Base-by-base conservation (phyloP, 2,797 vertebrate species). In the Sebastes kiyomatsui region DNA sequence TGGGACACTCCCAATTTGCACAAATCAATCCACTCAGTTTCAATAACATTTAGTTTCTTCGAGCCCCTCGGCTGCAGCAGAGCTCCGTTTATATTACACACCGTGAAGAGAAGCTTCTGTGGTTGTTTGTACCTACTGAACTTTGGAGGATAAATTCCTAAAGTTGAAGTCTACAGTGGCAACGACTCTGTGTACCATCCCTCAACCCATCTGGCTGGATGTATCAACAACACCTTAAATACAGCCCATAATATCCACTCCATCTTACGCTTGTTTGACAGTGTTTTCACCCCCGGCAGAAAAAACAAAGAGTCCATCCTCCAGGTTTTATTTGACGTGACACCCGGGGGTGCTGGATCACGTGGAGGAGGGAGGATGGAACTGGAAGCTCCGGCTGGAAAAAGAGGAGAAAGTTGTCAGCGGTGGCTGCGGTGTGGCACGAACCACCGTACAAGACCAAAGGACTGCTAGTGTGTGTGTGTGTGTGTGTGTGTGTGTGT, bases 191-290 rank as follows among this genome's bases (percentile, higher is more conserved):
- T 83, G 27, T 72, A 70, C n/a, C 76, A 38, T 67, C 67, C 2
- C 32, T 89, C 67, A 62, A 10, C 6, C 13, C 27, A 25, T 55
- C 38, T 59, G 58, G 27, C 67, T 49, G 55, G 60, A 54, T 58
- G 54, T 67, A 79, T 67, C 56, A 62, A n/a, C 74, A 78, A 4
- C 61, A 42, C 35, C 66, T 20, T 75, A 49, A 80, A 82, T 73
- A 79, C 16, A 49, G 72, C 12, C 22, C 42, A 56, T 72, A 55
- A 74, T 27, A 81, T 67, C 27, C 33, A 66, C 52, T 85, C 25
- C 18, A 11, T 84, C 72, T 66, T 78, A 6, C 52, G n/a, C 56
- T 59, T 84, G 82, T 78, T 80, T 82, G 82, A 86, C 78, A 78
- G 18, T 28, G 72, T 81, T 81, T 88, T 87, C 22, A 77, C 33